phyloP scores from a whole-genome alignment of 2,113 vertebrate genomes.

The Rhabdornis inornatus region DNA sequence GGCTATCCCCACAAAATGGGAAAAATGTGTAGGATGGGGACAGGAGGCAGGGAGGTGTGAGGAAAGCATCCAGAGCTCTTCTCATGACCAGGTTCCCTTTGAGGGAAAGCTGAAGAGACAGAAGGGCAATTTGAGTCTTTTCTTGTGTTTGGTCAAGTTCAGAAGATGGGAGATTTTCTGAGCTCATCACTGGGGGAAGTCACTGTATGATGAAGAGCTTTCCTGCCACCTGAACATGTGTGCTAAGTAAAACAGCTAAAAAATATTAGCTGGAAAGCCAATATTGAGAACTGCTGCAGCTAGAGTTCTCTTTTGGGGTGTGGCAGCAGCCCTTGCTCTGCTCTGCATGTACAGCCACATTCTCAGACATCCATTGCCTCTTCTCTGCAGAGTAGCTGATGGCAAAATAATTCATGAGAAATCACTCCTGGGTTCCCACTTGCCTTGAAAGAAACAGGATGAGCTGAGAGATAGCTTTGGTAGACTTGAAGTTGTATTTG shows the following conservation, averaged over 20 bases:
- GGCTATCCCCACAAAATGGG: background rate
- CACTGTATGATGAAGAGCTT: background rate
- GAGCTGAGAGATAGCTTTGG: background rate
- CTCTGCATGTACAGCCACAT: background rate
- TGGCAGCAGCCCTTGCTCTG: background rate
- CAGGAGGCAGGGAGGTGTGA: background rate
- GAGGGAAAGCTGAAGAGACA: background rate
- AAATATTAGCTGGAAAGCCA: background rate
- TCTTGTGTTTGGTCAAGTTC: background rate
- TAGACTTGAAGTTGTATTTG: background rate
- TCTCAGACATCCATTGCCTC: fast-evolving
- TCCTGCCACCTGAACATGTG: background rate
- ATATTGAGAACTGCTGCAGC: background rate
- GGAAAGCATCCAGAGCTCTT: background rate
- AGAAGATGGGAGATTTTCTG: background rate
- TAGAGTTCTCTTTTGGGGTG: background rate
- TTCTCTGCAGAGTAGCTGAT: background rate
- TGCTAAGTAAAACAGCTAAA: background rate
- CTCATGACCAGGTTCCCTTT: background rate
- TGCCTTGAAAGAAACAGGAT: background rate
- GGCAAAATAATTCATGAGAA: background rate
- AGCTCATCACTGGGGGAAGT: background rate
- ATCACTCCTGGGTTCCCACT: background rate
- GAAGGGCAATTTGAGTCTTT: background rate
- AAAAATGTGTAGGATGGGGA: background rate